phyloP scores from a whole-genome alignment of 35 echinoderm and acorn worm genomes.

The Lytechinus variegatus region DNA sequence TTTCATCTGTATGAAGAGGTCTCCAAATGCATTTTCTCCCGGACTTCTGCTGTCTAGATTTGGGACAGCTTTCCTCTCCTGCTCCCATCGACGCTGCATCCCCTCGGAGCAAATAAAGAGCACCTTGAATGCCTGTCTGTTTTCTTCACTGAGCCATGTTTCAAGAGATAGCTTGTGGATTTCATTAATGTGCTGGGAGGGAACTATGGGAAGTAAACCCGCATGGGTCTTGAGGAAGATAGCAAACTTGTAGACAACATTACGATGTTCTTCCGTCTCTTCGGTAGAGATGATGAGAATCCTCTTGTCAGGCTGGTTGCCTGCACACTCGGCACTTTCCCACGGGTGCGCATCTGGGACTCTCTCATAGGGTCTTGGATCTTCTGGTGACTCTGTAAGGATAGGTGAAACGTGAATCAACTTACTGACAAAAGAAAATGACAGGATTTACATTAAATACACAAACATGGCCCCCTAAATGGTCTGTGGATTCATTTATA shows the following conservation, averaged over 20 bases:
- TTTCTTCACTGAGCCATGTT: background rate
- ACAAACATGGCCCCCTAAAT: too few relatives aligned
- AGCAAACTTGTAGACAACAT: constrained; percentile 27
- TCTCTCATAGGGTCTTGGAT: background rate
- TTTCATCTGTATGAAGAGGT: background rate
- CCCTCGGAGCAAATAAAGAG: background rate
- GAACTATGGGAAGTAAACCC: background rate
- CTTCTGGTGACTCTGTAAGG: background rate
- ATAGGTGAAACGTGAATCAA: background rate
- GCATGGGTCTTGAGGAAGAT: background rate
- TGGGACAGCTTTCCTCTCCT: background rate
- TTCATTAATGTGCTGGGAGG: background rate
- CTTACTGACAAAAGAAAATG: too few relatives aligned
- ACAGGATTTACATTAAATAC: too few relatives aligned
- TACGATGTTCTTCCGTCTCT: constrained; percentile 19
- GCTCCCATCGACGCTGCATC: background rate
- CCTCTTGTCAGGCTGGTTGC: background rate
- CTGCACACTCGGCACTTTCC: background rate
- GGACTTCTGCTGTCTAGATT: background rate
- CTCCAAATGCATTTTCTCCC: background rate
- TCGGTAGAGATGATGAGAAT: constrained; percentile 20
- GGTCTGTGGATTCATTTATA: too few relatives aligned
- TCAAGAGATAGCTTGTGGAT: background rate
- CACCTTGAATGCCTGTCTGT: constrained; percentile 23
- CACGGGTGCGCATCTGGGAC: background rate